phyloP scores from a whole-genome alignment of 2,888 invertebrate genomes.

The Terebella lapidaria region DNA sequence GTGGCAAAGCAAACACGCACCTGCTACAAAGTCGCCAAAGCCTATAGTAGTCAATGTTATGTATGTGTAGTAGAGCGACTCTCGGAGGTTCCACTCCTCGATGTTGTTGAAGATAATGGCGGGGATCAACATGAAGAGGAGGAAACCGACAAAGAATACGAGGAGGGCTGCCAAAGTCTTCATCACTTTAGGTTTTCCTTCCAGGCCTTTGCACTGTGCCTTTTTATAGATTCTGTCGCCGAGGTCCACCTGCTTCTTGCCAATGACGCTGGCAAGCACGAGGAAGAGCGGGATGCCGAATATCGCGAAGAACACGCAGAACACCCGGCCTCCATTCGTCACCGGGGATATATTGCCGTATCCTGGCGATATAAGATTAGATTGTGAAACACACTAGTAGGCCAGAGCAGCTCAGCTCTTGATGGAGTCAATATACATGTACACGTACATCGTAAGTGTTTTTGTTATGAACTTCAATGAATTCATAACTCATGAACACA shows the following conservation, averaged over 20 bases:
- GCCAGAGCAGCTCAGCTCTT: no score
- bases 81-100: background rate
- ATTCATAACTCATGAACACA: background rate
- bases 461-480: no score
- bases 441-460: no score
- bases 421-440: no score
- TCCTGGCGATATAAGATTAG: no score
- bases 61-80: conserved; percentile 1
- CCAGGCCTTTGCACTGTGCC: background rate
- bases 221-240: background rate
- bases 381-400: no score
- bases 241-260: background rate
- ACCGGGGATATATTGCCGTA: conserved; percentile 9
- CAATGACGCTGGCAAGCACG: conserved; percentile 4
- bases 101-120: conserved; percentile 1
- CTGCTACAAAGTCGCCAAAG: conserved; percentile 8
- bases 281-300: conserved; percentile 13
- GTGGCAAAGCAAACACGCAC: no score
- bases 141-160: background rate
- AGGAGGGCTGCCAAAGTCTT: background rate
- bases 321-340: conserved; percentile 2
- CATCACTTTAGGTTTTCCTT: background rate
- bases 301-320: conserved; percentile 11
- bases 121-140: conserved; percentile 3
- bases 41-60: conserved; percentile 8